These are phyloP conservation scores for Fringilla coelebs DNA, from an alignment of 2,797 vertebrate species.

Conservation along the genomic window DNA sequence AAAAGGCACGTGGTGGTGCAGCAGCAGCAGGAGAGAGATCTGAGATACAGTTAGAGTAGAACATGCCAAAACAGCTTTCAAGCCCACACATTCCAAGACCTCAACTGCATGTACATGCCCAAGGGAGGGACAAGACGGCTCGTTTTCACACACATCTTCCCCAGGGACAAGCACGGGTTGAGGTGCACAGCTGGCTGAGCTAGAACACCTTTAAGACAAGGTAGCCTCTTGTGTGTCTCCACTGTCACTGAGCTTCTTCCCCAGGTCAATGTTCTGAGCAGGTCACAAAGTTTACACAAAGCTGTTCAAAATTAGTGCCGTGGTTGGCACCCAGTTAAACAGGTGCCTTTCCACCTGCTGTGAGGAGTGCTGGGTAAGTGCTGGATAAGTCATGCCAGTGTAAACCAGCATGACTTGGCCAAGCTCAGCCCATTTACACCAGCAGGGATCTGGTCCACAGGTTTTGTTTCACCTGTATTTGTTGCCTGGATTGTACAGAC, in stretches of 20 bases:
- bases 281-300: neutral
- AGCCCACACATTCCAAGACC: neutral
- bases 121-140: conserved; percentile 5
- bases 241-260: neutral
- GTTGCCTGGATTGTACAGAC: neutral
- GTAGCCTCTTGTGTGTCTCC: neutral
- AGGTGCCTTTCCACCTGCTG: neutral
- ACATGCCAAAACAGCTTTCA: conserved; percentile 5
- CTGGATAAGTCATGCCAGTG: neutral
- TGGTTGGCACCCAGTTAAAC: neutral
- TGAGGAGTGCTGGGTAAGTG: neutral
- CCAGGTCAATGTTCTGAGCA: neutral
- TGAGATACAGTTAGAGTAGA: conserved; percentile 41
- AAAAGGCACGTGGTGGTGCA: neutral
- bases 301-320: neutral
- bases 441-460: neutral
- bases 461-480: neutral
- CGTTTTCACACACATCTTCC: neutral
- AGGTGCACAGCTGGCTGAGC: neutral
- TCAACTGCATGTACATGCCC: neutral
- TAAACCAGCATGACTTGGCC: neutral
- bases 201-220: neutral
- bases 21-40: conserved; percentile 5
- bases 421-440: neutral
- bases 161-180: neutral